Base-by-base conservation (phyloP, 2,797 vertebrate species). In the Falco peregrinus region DNA sequence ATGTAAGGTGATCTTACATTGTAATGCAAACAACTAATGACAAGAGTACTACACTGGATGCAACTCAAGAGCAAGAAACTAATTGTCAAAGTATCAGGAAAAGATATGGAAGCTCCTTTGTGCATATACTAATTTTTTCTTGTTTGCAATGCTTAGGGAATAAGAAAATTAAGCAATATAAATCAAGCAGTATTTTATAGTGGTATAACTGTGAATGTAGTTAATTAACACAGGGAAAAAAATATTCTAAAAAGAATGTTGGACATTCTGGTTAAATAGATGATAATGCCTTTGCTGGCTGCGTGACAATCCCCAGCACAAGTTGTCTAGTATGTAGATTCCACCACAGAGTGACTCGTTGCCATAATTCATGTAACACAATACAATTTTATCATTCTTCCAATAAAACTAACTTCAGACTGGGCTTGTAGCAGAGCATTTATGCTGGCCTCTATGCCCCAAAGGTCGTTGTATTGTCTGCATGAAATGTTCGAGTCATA, bases 261-360 rank as follows among this genome's bases (percentile, higher is more conserved):
- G 84, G 53, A 94, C 83, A 84, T 84, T 67, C 67, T 88, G 51
- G 47, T 81, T 93, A 82, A 91, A 93, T 67, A 89, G 80, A 88
- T 90, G 78, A 82, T 95, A 94, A 97, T 97, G 83, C 87, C 81
- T 90, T 92, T 96, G 37, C 94, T 97, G 97, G 95, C 96, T 79
- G 16, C 67, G 28, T 93, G 92, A 95, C 94, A 97, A 93, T 41
- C 75, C 85, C 69, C 67, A 85, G 73, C 67, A 70, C 83, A 82
- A 93, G 68, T 92, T 89, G 82, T 93, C 91, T 97, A 86, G 90
- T 93, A 94, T 97, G 70, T 93, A 93, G 93, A 93, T 95, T 84
- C 78, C 56, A 94, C 95, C 87, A 81, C 89, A 94, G 93, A 93
- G 75, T 86, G 90, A 80, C 88, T 94, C 81, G 16, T 79, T 91